These are phyloP conservation scores for Grammomys surdaster DNA, from an alignment of 2,113 vertebrate genomes.

Conservation along the genomic window DNA sequence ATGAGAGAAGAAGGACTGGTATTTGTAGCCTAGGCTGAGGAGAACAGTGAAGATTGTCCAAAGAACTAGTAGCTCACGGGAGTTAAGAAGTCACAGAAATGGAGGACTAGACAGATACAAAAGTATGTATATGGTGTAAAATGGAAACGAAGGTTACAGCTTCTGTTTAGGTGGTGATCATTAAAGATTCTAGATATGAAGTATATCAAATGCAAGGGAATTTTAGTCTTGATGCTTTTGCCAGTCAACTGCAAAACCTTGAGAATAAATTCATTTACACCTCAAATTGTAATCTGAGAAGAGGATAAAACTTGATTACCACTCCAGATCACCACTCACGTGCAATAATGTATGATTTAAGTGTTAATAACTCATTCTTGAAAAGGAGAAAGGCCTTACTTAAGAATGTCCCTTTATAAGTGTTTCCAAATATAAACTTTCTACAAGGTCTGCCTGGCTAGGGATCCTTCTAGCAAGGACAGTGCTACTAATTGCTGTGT, in stretches of 20 bases:
- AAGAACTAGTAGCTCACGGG: not conserved
- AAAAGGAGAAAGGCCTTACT: not conserved
- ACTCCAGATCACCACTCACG: not conserved
- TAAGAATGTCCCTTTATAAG: not conserved
- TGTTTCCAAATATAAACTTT: not conserved
- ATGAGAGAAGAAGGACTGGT: not conserved
- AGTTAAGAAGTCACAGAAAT: not conserved
- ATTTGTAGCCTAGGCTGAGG: not conserved
- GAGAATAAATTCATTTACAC: not conserved
- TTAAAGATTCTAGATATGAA: not conserved
- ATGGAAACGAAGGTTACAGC: not conserved
- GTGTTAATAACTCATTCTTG: not conserved
- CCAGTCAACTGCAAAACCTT: not conserved
- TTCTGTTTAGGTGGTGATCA: not conserved
- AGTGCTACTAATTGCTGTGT: accelerated
- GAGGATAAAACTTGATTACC: not conserved
- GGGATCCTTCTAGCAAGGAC: accelerated
- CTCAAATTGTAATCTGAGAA: not conserved
- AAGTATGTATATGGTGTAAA: not conserved
- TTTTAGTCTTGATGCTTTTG: not conserved
- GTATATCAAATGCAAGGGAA: not conserved
- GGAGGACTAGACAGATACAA: not conserved
- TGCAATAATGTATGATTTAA: not conserved
- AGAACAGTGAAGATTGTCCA: not conserved
- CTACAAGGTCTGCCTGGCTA: too few relatives aligned